phyloP scores from a whole-genome alignment of 2,797 vertebrate species.

The Molossus alvarezi region DNA sequence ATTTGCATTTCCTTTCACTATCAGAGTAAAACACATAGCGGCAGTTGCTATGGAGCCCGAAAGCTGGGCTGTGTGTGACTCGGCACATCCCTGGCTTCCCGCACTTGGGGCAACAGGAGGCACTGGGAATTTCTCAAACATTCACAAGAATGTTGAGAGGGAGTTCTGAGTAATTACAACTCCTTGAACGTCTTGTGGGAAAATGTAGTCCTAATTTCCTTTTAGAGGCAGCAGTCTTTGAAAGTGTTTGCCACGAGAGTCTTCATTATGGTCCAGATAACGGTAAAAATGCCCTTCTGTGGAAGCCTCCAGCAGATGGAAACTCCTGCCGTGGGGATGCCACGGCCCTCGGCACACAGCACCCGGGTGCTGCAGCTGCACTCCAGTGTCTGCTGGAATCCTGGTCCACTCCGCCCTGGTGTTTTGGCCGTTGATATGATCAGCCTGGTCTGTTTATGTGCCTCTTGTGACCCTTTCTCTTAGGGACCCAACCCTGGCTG shows the following conservation, averaged over 20 bases:
- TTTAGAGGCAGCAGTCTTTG: slow-evolving; percentile 66
- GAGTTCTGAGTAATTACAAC: slow-evolving; percentile 82
- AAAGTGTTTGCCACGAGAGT: not conserved
- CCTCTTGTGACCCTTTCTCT: not conserved
- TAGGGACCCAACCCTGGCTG: not conserved
- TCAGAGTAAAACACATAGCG: slow-evolving; percentile 49
- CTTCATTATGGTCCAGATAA: slow-evolving; percentile 25
- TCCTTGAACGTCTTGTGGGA: slow-evolving; percentile 81
- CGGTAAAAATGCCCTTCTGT: not conserved
- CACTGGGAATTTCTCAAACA: slow-evolving; percentile 82
- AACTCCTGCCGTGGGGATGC: not conserved
- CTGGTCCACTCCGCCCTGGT: not conserved
- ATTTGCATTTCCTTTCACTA: slow-evolving; percentile 84
- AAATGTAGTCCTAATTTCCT: slow-evolving; percentile 77
- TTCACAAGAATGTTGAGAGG: slow-evolving; percentile 65
- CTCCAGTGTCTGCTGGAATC: too few relatives aligned
- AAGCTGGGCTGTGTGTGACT: slow-evolving; percentile 4
- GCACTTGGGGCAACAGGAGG: not conserved
- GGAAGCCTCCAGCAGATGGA: not conserved
- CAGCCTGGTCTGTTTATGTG: not conserved
- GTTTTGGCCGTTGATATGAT: not conserved
- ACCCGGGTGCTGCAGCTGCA: too few relatives aligned
- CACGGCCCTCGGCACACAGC: not conserved
- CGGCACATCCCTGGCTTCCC: slow-evolving; percentile 67
- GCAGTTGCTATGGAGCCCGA: slow-evolving; percentile 58